Evolutionary conservation across 1,140 invertebrate species (phyloP).

Genomic region (Radopholus similis): DNA sequence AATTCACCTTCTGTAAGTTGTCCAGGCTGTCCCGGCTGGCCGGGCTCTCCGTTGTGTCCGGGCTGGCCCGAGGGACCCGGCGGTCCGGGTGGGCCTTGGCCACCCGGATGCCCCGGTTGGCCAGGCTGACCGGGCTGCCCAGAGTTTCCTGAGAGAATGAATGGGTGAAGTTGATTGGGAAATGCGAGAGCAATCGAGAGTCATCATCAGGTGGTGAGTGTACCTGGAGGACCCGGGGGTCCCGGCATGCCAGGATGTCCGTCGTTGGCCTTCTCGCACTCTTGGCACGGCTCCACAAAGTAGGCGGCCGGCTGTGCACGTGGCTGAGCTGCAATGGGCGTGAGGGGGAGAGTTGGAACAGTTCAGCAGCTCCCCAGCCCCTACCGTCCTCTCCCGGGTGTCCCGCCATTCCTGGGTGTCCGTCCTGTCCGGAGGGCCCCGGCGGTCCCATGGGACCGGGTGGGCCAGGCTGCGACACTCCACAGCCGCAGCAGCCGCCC

Average conservation of each 20-base stretch:
- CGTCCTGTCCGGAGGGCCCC: not conserved
- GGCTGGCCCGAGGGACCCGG: not conserved
- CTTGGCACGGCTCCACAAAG: not conserved
- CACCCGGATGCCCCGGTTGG: not conserved
- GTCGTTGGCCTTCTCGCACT: not conserved
- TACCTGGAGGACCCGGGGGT: not conserved
- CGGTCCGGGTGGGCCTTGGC: not conserved
- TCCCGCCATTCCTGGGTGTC: not conserved
- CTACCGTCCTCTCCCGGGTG: slow-evolving; percentile 10
- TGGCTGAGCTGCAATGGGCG: not conserved
- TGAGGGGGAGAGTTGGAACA: not conserved
- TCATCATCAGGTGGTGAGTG: not conserved
- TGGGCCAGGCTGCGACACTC: not conserved
- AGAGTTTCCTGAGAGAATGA: not conserved
- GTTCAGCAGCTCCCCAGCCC: not conserved
- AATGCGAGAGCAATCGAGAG: too few species aligned
- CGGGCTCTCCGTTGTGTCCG: not conserved
- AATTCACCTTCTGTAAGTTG: not conserved
- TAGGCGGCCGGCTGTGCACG: not conserved
- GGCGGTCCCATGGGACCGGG: slow-evolving; percentile 9
- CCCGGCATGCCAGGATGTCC: not conserved
- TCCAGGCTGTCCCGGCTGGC: not conserved
- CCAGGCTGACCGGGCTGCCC: not conserved
- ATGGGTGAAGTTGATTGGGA: not conserved
- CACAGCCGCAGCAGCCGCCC: slow-evolving; percentile 13